Conservation (phyloP, 2,888 invertebrate species). For the Epinotia brunnichana region DNA sequence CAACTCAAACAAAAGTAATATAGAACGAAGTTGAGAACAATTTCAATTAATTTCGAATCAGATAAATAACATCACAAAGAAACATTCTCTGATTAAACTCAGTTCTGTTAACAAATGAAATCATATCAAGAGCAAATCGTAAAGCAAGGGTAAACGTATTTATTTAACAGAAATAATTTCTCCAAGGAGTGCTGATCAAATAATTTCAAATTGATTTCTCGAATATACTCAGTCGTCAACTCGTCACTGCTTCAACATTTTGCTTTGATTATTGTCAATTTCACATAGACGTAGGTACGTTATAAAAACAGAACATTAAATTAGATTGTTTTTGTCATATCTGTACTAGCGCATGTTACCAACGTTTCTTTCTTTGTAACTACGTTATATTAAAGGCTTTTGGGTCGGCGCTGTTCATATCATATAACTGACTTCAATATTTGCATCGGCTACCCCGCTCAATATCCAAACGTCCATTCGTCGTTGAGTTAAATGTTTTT, state of each 20-base stretch:
- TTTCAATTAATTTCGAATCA: conserved; percentile 10
- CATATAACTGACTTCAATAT: conserved; percentile 2
- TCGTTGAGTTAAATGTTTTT: neutral
- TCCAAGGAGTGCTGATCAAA: conserved; percentile 27
- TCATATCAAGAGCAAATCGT: neutral
- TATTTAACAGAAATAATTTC: conserved; percentile 20
- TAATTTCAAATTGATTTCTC: conserved; percentile 24
- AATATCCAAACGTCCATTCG: neutral
- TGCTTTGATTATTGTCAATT: neutral
- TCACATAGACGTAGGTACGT: neutral
- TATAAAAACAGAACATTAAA: neutral
- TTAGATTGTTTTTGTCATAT: too few species aligned
- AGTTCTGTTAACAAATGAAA: conserved; percentile 23
- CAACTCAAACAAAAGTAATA: neutral
- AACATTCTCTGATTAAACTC: conserved; percentile 24
- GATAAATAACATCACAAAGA: conserved; percentile 25
- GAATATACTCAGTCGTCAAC: neutral
- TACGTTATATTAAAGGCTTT: neutral
- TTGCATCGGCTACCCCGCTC: neutral
- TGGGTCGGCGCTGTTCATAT: neutral
- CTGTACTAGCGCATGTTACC: too few species aligned
- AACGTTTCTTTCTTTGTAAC: neutral
- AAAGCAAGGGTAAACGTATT: conserved; percentile 12
- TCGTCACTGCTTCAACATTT: conserved; percentile 14
- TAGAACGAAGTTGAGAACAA: conserved; percentile 5